phyloP scores from a whole-genome alignment of 2,797 vertebrate genomes.

The Falco berigora region DNA sequence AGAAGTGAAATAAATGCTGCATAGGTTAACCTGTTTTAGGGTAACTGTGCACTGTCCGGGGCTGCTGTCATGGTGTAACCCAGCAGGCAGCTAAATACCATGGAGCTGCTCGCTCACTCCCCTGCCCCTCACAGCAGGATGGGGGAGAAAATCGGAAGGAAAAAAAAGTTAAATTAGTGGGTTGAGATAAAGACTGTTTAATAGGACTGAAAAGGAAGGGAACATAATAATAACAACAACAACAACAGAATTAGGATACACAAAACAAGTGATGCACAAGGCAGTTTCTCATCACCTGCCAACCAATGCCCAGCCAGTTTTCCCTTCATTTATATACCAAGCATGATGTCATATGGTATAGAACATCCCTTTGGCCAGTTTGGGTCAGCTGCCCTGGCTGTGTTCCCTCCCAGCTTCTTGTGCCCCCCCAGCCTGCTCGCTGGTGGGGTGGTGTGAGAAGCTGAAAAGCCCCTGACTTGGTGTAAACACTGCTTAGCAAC shows the following conservation, averaged over 20 bases:
- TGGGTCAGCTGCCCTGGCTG: too few relatives aligned
- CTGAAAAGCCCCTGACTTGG: too few relatives aligned
- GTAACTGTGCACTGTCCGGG: neutral
- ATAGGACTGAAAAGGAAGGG: neutral
- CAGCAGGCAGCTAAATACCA: neutral
- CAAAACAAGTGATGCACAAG: neutral
- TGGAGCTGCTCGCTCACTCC: neutral
- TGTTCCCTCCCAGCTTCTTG: too few relatives aligned
- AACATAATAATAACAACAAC: neutral
- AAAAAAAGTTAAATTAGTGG: neutral
- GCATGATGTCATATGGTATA: too few relatives aligned
- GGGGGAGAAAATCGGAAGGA: neutral
- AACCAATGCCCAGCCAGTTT: neutral
- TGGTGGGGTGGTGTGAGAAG: too few relatives aligned
- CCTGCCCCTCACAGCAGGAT: neutral
- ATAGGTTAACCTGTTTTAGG: neutral
- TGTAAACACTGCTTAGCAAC: too few relatives aligned
- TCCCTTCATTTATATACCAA: too few relatives aligned
- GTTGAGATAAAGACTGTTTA: neutral
- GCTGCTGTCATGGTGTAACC: neutral
- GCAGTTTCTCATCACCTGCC: neutral
- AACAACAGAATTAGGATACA: too few relatives aligned
- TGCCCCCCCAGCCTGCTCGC: too few relatives aligned
- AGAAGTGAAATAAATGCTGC: neutral
- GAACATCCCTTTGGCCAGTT: too few relatives aligned